Percentiles rank a stretch among this genome's conserved stretches.
These are phyloP conservation scores for Caenorhabditis sulstoni DNA, from an alignment of 2,888 invertebrate species.

Conservation along the genomic window DNA sequence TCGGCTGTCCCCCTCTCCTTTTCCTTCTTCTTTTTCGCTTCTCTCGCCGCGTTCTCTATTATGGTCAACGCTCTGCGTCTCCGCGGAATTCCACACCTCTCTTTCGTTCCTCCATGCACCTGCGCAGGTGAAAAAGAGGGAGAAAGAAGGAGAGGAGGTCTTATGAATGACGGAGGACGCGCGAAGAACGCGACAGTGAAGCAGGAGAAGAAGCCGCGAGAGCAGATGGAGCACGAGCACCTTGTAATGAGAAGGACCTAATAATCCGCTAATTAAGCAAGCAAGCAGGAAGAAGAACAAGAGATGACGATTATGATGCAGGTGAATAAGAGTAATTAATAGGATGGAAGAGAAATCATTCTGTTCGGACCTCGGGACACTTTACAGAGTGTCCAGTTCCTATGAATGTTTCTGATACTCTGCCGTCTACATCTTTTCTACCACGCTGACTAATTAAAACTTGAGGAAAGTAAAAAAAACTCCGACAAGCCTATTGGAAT, in stretches of 20 bases:
- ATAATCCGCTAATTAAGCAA: constrained; percentile 20
- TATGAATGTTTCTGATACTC: no score
- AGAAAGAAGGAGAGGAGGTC: constrained; percentile 5
- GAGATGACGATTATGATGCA: no score
- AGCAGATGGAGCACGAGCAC: not conserved
- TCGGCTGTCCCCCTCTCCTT: constrained; percentile 24
- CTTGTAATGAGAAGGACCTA: not conserved
- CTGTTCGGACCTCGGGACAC: no score
- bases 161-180: constrained; percentile 33
- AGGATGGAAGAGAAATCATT: no score
- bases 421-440: no score
- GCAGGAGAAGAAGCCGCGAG: constrained; percentile 19
- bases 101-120: constrained; percentile 28
- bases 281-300: not conserved
- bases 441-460: no score
- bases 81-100: constrained; percentile 17
- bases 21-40: constrained; percentile 13
- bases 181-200: constrained; percentile 3
- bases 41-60: constrained; percentile 19
- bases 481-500: no score
- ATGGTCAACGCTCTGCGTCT: constrained; percentile 50
- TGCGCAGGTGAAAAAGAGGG: constrained; percentile 52
- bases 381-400: no score
- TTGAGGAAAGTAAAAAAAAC: no score
- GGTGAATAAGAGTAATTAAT: no score